phyloP scores from a whole-genome alignment of 2,888 invertebrate species.

The Hypolimnas misippus region DNA sequence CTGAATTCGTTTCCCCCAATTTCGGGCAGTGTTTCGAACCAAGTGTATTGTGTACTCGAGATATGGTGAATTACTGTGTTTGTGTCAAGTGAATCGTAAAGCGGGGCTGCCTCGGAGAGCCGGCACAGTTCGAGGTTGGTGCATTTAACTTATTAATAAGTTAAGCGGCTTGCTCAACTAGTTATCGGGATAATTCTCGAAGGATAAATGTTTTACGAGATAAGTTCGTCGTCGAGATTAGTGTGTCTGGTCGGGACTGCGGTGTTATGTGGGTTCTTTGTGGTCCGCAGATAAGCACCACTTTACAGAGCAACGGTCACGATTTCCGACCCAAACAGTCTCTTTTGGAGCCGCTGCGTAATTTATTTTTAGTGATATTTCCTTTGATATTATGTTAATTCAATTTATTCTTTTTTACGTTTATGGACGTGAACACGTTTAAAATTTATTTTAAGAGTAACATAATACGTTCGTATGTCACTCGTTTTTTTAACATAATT shows the following conservation, averaged over 20 bases:
- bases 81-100: conserved; percentile 62
- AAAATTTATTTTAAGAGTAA: no score
- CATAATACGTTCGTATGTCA: neutral
- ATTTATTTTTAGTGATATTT: conserved; percentile 4
- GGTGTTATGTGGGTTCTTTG: conserved; percentile 6
- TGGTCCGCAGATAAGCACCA: conserved; percentile 13
- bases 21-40: conserved; percentile 22
- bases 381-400: conserved; percentile 9
- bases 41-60: conserved; percentile 17
- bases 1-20: neutral
- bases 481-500: neutral
- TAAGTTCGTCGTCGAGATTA: conserved; percentile 2
- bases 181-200: conserved; percentile 4
- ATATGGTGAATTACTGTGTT: conserved; percentile 47
- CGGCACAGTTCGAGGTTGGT: conserved; percentile 67
- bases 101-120: conserved; percentile 60
- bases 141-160: conserved; percentile 10
- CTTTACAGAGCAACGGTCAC: conserved; percentile 13
- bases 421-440: neutral
- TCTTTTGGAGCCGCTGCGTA: neutral
- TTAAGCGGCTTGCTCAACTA: conserved; percentile 1
- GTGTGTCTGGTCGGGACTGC: neutral
- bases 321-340: conserved; percentile 13
- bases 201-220: conserved; percentile 19
- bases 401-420: neutral